These are phyloP conservation scores for Schizotus pectinicornis DNA, from an alignment of 2,888 invertebrate genomes.

Conservation along the genomic window DNA sequence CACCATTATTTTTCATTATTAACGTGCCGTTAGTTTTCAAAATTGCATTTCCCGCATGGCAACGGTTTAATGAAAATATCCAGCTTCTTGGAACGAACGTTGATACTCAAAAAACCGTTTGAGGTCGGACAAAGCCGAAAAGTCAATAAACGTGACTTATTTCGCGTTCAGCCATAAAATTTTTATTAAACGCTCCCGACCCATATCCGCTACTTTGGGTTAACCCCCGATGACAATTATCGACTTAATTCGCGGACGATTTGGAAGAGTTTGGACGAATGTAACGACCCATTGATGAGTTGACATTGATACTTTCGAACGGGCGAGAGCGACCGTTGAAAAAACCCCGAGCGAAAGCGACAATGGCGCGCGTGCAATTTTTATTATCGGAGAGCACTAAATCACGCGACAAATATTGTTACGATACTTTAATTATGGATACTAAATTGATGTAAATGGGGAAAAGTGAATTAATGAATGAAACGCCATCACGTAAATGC, in stretches of 20 bases:
- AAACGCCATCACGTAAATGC: conserved; percentile 16
- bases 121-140: neutral
- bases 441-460: conserved; percentile 32
- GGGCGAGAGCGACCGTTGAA: conserved; percentile 2
- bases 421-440: conserved; percentile 29
- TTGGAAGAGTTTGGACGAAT: conserved; percentile 9
- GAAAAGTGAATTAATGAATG: conserved; percentile 32
- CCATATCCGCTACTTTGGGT: no score
- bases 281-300: conserved; percentile 16
- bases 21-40: conserved; percentile 56
- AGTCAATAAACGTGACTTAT: neutral
- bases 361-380: conserved; percentile 17
- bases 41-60: conserved; percentile 53
- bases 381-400: conserved; percentile 25
- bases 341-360: conserved; percentile 12
- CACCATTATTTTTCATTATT: conserved; percentile 59
- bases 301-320: conserved; percentile 17
- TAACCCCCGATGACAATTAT: no score
- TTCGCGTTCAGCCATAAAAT: no score
- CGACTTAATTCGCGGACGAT: conserved; percentile 5
- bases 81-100: conserved; percentile 4
- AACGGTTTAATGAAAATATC: conserved; percentile 27
- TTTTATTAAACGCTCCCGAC: no score
- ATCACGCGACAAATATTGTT: conserved; percentile 31
- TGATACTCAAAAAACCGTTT: neutral